These are phyloP conservation scores for Cantharis lateralis DNA, from an alignment of 2,888 invertebrate species.

Conservation along the genomic window DNA sequence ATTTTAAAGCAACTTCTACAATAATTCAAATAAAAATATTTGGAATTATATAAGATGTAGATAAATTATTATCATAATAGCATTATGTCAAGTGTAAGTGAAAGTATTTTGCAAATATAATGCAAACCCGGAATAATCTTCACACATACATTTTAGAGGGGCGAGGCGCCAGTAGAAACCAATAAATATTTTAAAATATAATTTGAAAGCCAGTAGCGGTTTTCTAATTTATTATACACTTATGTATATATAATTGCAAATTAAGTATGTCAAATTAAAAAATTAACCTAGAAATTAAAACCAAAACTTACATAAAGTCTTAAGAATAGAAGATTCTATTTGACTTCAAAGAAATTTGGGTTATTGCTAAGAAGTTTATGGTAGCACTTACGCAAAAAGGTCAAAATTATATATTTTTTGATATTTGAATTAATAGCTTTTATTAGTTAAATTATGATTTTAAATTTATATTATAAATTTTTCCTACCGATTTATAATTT, in stretches of 20 bases:
- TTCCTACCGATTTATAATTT: neutral
- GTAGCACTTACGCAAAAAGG: neutral
- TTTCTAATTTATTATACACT: constrained; percentile 15
- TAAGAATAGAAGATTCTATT: neutral
- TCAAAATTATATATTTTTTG: neutral
- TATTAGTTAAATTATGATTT: neutral
- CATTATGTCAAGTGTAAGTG: constrained; percentile 20
- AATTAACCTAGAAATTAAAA: neutral
- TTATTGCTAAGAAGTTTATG: neutral
- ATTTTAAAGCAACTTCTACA: neutral
- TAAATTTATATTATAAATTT: neutral
- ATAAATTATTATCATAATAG: constrained; percentile 5
- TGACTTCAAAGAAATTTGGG: neutral
- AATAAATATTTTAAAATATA: constrained; percentile 7
- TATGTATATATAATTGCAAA: neutral
- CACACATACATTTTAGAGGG: constrained; percentile 4
- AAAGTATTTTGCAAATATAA: constrained; percentile 17
- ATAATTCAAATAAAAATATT: constrained; percentile 5
- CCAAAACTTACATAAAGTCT: neutral
- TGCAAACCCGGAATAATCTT: constrained; percentile 20
- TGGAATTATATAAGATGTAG: constrained; percentile 10
- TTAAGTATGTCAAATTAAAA: constrained; percentile 1
- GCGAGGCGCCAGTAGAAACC: constrained; percentile 4
- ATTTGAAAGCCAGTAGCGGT: constrained; percentile 17
- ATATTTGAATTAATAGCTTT: neutral